A percentile compares a stretch with the other conserved stretches of the same genome.
Conservation (phyloP, 2,888 invertebrate species). For the Drosophila algonquin region DNA sequence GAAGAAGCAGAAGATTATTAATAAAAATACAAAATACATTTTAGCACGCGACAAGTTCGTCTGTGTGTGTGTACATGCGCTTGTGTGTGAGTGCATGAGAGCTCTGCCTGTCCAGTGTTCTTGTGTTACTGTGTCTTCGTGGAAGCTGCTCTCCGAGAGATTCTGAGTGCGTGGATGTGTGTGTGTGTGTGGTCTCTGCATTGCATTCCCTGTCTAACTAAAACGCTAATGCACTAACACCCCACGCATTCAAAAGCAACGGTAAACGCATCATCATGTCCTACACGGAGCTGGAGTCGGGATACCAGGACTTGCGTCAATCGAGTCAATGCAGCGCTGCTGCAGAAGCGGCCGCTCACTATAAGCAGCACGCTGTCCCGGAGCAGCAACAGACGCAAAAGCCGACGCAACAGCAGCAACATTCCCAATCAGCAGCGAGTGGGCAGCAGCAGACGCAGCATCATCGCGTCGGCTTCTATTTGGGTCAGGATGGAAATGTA, state of each 20-base stretch:
- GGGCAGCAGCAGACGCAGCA: constrained; percentile 37
- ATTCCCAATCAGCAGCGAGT: not conserved
- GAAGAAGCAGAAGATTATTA: not conserved
- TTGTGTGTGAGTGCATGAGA: constrained; percentile 2
- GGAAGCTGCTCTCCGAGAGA: not conserved
- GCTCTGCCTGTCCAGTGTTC: not conserved
- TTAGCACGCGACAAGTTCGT: constrained; percentile 8
- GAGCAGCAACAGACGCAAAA: constrained; percentile 42
- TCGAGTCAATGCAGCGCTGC: constrained; percentile 81
- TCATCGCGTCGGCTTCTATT: constrained; percentile 87
- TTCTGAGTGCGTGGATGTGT: constrained; percentile 10
- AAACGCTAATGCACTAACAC: constrained; percentile 13
- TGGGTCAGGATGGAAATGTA: constrained; percentile 89
- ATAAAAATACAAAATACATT: not conserved
- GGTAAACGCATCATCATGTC: constrained; percentile 87
- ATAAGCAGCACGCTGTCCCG: constrained; percentile 36
- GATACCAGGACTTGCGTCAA: constrained; percentile 91
- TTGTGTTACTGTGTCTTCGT: constrained; percentile 2
- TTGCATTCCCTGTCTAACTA: constrained; percentile 1
- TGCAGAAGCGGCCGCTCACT: constrained; percentile 40
- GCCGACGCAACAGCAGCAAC: constrained; percentile 47
- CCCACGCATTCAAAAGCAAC: constrained; percentile 1
- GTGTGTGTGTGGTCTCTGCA: constrained; percentile 2
- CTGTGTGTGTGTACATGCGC: constrained; percentile 8
- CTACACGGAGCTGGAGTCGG: constrained; percentile 96